These are phyloP conservation scores for Pangasius mekongensis DNA, from an alignment of 2,797 vertebrate genomes.

Conservation along the genomic window DNA sequence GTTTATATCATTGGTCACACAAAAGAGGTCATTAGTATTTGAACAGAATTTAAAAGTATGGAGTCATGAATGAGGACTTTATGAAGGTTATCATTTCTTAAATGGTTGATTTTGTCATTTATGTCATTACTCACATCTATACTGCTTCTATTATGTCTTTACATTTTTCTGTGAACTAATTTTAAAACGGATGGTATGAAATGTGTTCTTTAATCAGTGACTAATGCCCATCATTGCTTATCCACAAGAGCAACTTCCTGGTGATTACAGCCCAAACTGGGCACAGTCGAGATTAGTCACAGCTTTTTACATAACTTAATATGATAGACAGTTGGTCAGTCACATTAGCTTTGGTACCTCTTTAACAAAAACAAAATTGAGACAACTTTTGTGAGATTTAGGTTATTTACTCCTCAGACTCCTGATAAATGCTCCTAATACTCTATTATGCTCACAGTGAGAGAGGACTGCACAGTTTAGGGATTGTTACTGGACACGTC, in stretches of 20 bases:
- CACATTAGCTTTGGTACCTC: background rate
- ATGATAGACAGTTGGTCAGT: background rate
- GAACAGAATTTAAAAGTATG: background rate
- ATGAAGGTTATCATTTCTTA: background rate
- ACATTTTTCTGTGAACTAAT: conserved; percentile 31
- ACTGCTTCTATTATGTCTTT: conserved; percentile 12
- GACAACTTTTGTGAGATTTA: background rate
- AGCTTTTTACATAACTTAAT: conserved; percentile 48
- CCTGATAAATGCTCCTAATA: background rate
- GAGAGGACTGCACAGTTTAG: background rate
- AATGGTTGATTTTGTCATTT: background rate
- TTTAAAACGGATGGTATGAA: conserved; percentile 64
- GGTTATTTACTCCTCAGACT: background rate
- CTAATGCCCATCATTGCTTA: conserved; percentile 45
- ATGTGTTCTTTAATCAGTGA: conserved; percentile 70
- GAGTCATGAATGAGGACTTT: background rate
- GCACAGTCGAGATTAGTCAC: conserved; percentile 43
- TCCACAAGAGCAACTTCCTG: conserved; percentile 50
- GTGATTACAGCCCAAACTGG: conserved; percentile 44
- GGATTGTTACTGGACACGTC: conserved; percentile 15
- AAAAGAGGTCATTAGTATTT: background rate
- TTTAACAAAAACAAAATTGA: background rate
- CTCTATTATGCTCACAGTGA: background rate
- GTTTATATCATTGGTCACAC: background rate
- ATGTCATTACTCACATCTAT: conserved; percentile 18